These are phyloP conservation scores for Arrhopalites spinosus DNA, from an alignment of 2,888 invertebrate genomes.

Conservation along the genomic window DNA sequence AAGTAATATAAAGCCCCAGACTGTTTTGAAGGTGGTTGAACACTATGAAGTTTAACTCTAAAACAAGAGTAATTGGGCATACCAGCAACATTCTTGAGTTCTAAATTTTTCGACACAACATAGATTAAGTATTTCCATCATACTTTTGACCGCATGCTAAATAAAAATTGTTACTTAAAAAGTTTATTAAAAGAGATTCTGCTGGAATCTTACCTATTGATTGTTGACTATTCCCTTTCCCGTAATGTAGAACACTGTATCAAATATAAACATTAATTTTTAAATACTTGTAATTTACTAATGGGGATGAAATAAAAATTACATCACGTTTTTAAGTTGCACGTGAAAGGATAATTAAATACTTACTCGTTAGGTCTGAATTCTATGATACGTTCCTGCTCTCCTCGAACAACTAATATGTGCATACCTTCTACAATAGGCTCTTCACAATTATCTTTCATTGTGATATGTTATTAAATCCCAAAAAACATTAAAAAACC, in stretches of 20 bases:
- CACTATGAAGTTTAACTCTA: constrained; percentile 39
- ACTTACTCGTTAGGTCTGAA: constrained; percentile 49
- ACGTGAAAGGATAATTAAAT: neutral
- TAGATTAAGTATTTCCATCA: too few species aligned
- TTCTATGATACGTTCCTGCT: constrained; percentile 51
- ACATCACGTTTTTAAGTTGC: too few species aligned
- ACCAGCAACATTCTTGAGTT: constrained; percentile 44
- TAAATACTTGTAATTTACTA: neutral
- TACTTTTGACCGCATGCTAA: too few species aligned
- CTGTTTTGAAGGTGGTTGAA: constrained; percentile 6
- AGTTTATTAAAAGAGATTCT: too few species aligned
- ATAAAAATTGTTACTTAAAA: too few species aligned
- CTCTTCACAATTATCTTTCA: constrained; percentile 27
- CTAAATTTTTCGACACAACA: too few species aligned
- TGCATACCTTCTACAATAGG: constrained; percentile 45
- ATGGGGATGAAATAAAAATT: too few species aligned
- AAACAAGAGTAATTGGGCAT: constrained; percentile 46
- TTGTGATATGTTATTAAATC: too few species aligned
- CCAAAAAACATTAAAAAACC: too few species aligned
- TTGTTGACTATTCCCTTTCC: constrained; percentile 47
- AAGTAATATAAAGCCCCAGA: constrained; percentile 10
- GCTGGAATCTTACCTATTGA: too few species aligned
- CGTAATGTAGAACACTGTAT: constrained; percentile 44
- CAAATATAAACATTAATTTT: neutral
- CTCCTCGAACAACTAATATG: constrained; percentile 51